phyloP scores from a whole-genome alignment of 1,140 invertebrate species.

The Mylabris phalerata region DNA sequence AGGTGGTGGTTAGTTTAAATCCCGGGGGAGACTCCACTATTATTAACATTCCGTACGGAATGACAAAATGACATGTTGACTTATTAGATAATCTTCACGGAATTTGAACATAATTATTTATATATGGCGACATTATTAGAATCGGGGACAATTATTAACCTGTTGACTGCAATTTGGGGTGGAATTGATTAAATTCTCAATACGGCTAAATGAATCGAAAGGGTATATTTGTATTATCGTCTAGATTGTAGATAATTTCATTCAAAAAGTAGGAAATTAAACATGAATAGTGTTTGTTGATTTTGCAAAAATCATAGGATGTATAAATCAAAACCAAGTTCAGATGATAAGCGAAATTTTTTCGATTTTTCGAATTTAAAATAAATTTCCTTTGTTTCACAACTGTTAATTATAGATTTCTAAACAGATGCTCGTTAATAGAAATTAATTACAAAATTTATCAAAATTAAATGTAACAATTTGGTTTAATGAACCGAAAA shows the following conservation, averaged over 20 bases:
- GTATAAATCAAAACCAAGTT: neutral
- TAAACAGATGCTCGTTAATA: neutral
- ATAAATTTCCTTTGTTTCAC: neutral
- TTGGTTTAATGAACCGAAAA: neutral
- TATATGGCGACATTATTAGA: slow-evolving; percentile 11
- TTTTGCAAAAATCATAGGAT: slow-evolving; percentile 1
- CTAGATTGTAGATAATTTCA: slow-evolving; percentile 1
- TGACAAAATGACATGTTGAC: slow-evolving; percentile 30
- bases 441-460: neutral
- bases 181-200: neutral
- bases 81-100: slow-evolving; percentile 30
- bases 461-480: slow-evolving; percentile 4
- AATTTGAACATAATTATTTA: slow-evolving; percentile 32
- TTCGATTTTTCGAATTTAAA: neutral
- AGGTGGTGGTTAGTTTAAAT: neutral
- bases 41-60: slow-evolving; percentile 24
- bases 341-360: neutral
- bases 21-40: slow-evolving; percentile 8
- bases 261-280: slow-evolving; percentile 1
- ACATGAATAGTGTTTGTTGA: neutral
- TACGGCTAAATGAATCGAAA: neutral
- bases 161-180: slow-evolving; percentile 6
- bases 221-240: too few relatives aligned
- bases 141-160: slow-evolving; percentile 17
- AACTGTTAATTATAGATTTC: neutral